A percentile compares a stretch with the other conserved stretches of the same genome.
Conservation (phyloP, 1,140 invertebrate genomes). For the Tetranychus cinnabarinus region DNA sequence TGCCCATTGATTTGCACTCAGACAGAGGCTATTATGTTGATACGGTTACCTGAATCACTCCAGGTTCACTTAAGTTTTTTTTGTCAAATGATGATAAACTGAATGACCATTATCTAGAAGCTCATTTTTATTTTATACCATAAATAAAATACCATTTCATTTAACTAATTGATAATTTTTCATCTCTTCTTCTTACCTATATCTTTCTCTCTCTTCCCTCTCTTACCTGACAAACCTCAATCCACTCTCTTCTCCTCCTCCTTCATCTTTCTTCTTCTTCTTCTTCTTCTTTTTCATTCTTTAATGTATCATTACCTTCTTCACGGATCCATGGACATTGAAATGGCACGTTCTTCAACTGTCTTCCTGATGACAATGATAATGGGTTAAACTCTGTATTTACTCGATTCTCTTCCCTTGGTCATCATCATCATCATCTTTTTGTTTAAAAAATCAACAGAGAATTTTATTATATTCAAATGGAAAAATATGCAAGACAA, state of each 20-base stretch:
- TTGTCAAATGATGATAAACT: too few species aligned
- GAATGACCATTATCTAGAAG: too few species aligned
- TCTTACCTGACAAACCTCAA: too few species aligned
- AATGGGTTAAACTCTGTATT: neutral
- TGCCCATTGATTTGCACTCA: too few species aligned
- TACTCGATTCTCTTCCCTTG: neutral
- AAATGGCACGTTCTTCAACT: neutral
- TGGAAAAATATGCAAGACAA: slow-evolving; percentile 98
- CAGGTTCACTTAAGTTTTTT: too few species aligned
- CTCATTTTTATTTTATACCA: neutral
- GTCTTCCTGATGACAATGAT: neutral
- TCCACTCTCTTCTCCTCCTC: neutral
- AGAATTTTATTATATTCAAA: slow-evolving; percentile 99
- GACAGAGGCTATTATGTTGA: too few species aligned
- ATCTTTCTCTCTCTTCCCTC: neutral
- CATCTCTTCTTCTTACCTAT: neutral
- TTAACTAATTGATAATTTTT: neutral
- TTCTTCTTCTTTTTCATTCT: neutral
- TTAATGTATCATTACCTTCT: neutral
- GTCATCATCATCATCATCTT: neutral
- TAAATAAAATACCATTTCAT: neutral
- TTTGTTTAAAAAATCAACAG: slow-evolving; percentile 34
- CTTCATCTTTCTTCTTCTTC: neutral
- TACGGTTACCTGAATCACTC: too few species aligned
- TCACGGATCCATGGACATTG: neutral